Base-by-base conservation (phyloP, 2,888 invertebrate genomes). In the Limnephilus auricula region DNA sequence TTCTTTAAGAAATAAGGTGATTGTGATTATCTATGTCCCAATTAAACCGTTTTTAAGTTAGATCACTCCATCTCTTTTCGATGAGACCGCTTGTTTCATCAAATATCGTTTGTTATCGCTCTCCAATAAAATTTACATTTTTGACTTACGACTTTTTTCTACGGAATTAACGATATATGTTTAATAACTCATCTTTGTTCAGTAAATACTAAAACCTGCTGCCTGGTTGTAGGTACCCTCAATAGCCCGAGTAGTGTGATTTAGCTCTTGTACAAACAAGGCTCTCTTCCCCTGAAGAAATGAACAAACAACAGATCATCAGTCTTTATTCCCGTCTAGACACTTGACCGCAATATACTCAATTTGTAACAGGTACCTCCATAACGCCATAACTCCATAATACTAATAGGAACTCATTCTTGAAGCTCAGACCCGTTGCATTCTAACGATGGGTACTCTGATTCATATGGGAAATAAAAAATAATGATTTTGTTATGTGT, bases 251-350 rank as follows among this genome's bases (percentile, higher is more conserved):
- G 65, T 25, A 65, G 65, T 25, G 65, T 65, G 50, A 65, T n/a
- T 65, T 65, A 65, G 25, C 65, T 65, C 31, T 80, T 2, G 31
- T 80, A 32, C 13, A 80, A 80, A 80, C 31, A 10, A 32, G 32
- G 15, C 80, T 32, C 32, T 31, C 13, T 80, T 32, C 31, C 80
- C 15, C 80, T 32, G 80, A 80, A 80, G 80, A 80, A 13, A 80
- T 18, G 32, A 80, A 31, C 80, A 31, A 80, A 32, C 32, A 37
- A 18, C 82, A 82, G 32, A 82, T 82, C 82, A 82, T 82, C 82
- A 34, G 32, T 82, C 82, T 82, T 82, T 82, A 82, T 82, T 82
- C 82, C 82, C 32, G 82, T 82, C 82, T 82, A 82, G 82, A 82
- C 82, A 32, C 82, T 82, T 82, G 82, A 37, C 82, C 82, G 82